Evolutionary conservation across 2,113 vertebrate genomes (phyloP).

Genomic region (Tautogolabrus adspersus): DNA sequence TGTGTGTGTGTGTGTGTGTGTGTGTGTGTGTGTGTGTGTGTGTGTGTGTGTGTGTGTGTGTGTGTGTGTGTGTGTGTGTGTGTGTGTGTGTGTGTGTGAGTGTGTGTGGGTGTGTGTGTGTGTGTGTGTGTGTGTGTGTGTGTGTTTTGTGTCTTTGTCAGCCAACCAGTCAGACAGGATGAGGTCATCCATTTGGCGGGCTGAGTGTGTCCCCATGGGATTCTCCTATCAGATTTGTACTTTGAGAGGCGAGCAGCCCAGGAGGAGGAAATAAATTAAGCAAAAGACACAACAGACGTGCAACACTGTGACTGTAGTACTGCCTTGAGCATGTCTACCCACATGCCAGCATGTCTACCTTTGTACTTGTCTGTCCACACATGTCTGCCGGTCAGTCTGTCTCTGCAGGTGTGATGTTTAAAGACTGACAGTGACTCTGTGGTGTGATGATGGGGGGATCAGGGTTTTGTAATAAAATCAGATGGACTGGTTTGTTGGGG

Average conservation of each 20-base stretch:
- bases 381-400: background rate
- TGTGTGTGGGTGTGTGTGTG: background rate
- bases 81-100: background rate
- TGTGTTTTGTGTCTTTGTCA: constrained; percentile 34
- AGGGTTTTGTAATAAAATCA: too few species aligned
- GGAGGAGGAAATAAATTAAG: constrained; percentile 3
- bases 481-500: background rate
- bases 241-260: constrained; percentile 45
- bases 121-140: background rate
- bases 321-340: background rate
- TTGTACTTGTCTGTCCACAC: background rate
- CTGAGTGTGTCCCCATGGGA: constrained; percentile 16
- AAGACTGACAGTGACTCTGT: background rate
- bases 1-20: background rate
- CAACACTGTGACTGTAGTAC: constrained; percentile 3
- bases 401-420: background rate
- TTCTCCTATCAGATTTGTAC: constrained; percentile 29
- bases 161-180: constrained; percentile 44
- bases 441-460: background rate
- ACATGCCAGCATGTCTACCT: too few species aligned
- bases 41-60: too few species aligned
- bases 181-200: constrained; percentile 55
- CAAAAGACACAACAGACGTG: background rate
- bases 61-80: too few species aligned
- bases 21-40: too few species aligned